Evolutionary conservation across 2,888 invertebrate genomes (phyloP), one percentile per base, ranked within the genome.

Genomic region (Caenorhabditis doughertyi): DNA sequence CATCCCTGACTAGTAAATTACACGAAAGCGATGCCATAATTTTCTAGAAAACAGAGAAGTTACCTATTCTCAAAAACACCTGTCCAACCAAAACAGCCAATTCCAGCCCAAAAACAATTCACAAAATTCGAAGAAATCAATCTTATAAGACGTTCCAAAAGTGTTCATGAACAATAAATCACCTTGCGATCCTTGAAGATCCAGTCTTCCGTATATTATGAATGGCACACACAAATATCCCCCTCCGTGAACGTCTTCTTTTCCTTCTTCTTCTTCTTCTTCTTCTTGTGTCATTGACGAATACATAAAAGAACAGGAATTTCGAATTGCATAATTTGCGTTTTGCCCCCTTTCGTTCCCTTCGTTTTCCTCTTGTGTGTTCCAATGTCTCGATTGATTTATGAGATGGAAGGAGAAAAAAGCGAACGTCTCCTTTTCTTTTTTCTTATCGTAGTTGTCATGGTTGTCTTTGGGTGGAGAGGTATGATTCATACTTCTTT

Each of bases 361-460:
- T 9, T 64, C 16, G 25, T 8, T 47, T 11, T 64, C 16, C 27
- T 8, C 25, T n/a, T n/a, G 39, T 51, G 65, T 53, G 68, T 56
- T 53, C 68, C 68, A 53, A n/a, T 42, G 39, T 53, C 49, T 56
- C 44, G 27, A 68, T 68, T 68, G 68, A 68, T 68, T 68, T 68
- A 68, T 68, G 67, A 68, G 68, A 68, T 44, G 55, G 68, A 67
- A 51, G 49, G n/a, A n/a, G n/a, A n/a, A n/a, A n/a, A n/a, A 23
- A 68, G 21, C 13, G 39, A 68, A 53, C 27, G 49, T 25, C 35
- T 29, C 39, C 27, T 35, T 51, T 35, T 47, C 35, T 27, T 11
- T 42, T n/a, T 64, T 29, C 47, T 49, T 32, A 32, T 49, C 47
- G 64, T 65, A 23, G 65, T 51, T 65, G 65, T 65, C 65, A 65